Conservation (phyloP, 2,888 invertebrate species). For the Melieria picta region DNA sequence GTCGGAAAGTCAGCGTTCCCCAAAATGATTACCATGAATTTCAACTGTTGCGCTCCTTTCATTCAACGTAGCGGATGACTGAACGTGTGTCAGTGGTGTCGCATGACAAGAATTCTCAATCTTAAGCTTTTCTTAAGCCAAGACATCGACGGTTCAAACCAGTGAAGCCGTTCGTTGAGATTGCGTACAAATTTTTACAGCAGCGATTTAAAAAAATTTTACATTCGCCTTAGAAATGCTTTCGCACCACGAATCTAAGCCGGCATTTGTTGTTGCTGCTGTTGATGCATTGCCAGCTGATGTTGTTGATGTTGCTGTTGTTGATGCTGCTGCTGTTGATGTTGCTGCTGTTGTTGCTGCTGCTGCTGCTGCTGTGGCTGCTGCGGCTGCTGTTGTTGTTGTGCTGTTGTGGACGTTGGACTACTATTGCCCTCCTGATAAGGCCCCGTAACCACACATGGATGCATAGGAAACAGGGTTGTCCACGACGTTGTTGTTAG, state of each 20-base stretch:
- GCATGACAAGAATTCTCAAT: no score
- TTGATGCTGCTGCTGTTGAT: constrained; percentile 40
- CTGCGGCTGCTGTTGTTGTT: constrained; percentile 51
- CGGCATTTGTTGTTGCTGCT: constrained; percentile 34
- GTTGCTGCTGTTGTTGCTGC: constrained; percentile 44
- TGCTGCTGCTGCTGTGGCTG: constrained; percentile 49
- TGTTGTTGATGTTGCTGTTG: constrained; percentile 37
- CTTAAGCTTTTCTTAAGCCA: no score
- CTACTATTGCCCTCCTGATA: constrained; percentile 76
- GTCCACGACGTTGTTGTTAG: constrained; percentile 86
- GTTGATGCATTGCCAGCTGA: neutral
- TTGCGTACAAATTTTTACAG: no score
- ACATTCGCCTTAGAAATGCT: neutral
- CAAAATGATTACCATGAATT: no score
- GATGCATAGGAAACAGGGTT: constrained; percentile 86
- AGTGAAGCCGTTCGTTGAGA: no score
- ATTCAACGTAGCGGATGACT: no score
- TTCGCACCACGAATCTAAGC: constrained; percentile 10
- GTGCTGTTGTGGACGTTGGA: constrained; percentile 63
- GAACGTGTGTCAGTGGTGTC: no score
- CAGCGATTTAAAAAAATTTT: no score
- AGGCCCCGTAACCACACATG: constrained; percentile 86
- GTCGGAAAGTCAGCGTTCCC: no score
- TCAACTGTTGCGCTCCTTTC: no score
- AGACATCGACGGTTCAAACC: no score